These are phyloP conservation scores for Crypturellus tataupa DNA, from an alignment of 2,797 vertebrate species.

Conservation along the genomic window DNA sequence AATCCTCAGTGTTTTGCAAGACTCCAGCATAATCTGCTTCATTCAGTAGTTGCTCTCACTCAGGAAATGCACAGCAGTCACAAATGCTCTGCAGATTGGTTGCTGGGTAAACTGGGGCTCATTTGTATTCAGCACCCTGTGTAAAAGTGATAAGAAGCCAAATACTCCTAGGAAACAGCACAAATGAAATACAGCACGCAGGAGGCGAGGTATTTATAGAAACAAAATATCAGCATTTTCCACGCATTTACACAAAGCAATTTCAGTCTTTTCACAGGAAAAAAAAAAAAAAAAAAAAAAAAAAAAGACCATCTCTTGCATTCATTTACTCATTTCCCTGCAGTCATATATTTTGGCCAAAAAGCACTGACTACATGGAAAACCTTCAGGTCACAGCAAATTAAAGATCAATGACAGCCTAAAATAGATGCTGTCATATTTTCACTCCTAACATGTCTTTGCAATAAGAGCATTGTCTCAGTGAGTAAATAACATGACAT, in stretches of 20 bases:
- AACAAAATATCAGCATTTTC: conserved; percentile 87
- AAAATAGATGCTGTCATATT: conserved; percentile 73
- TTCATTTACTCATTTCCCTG: conserved; percentile 75
- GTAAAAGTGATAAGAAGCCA: conserved; percentile 79
- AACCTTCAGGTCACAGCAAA: conserved; percentile 77
- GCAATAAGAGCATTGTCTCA: conserved; percentile 69
- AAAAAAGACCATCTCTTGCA: conserved; percentile 58
- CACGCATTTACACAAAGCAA: conserved; percentile 85
- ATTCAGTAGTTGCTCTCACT: conserved; percentile 63
- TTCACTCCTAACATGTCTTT: conserved; percentile 60
- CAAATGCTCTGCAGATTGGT: conserved; percentile 40
- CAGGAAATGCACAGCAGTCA: conserved; percentile 61
- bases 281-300: conserved; percentile 62
- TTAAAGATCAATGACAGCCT: conserved; percentile 78
- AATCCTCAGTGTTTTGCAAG: conserved; percentile 59
- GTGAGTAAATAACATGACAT: conserved; percentile 73
- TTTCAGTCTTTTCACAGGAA: conserved; percentile 80
- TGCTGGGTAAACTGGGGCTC: conserved; percentile 66
- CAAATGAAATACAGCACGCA: conserved; percentile 76
- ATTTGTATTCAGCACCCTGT: conserved; percentile 79
- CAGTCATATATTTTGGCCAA: conserved; percentile 69
- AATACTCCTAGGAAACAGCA: conserved; percentile 79
- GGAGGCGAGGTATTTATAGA: conserved; percentile 85
- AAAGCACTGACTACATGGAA: conserved; percentile 73
- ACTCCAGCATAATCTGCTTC: conserved; percentile 38